Base-by-base conservation (phyloP, 1,140 invertebrate species). In the Aleiodes sp. region DNA sequence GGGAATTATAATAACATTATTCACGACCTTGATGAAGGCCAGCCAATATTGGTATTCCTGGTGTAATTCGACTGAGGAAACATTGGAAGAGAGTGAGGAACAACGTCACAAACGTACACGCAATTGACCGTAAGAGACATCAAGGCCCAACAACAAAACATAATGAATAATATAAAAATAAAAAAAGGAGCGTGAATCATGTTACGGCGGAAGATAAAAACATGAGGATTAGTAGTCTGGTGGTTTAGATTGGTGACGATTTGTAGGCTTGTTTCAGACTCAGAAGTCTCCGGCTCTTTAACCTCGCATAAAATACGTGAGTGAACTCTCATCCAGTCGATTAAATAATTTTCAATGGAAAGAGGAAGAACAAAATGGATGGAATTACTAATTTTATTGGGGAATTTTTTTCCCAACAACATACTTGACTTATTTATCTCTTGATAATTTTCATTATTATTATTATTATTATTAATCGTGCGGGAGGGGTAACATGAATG, bases 11-110 rank as follows among this genome's bases (percentile, higher is more conserved):
- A 52, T 52, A 52, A 52, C n/a, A 52, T 52, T n/a, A n/a, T n/a
- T n/a, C n/a, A n/a, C 21, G 46, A 52, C 46, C 46, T 26, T 52
- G 46, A 21, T 21, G 46, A 52, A 52, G 46, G 46, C 26, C 46
- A 9, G 19, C 19, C 12, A 52, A 24, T 16, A 52, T 52, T 52
- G 9, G 46, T 52, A 52, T 52, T 21, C 46, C 10, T 16, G 2
- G 10, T 52, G 46, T 52, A 24, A 12, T 2, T 6, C 19, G 19
- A 16, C 21, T 9, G 46, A 52, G 46, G 46, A 52, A 52, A 52
- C 39, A 43, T 43, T 2, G n/a, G n/a, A n/a, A n/a, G n/a, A 52
- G 2, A 52, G 21, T 35, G 31, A 35, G 46, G 21, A 52, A 52
- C 19, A 52, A 21, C 46, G 46, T 24, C 46, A 52, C 26, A 52